phyloP scores from a whole-genome alignment of 1,140 invertebrate genomes.

The Acromyrmex heyeri region DNA sequence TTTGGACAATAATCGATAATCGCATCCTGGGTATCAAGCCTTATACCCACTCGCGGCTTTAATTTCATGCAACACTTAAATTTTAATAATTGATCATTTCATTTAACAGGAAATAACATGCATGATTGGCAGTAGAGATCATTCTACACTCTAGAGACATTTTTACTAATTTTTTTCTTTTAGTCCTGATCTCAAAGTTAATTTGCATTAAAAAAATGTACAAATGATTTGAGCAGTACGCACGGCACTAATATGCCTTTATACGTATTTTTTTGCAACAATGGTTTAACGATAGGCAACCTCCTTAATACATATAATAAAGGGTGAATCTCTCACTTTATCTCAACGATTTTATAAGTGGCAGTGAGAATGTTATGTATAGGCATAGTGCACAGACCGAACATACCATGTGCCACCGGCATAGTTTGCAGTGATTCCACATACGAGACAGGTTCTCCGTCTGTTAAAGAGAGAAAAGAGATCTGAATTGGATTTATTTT shows the following conservation, averaged over 20 bases:
- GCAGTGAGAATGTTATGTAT: constrained; percentile 39
- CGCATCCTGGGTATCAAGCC: background rate
- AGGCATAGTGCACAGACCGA: background rate
- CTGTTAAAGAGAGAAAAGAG: too few relatives aligned
- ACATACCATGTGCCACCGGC: too few relatives aligned
- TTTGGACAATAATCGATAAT: background rate
- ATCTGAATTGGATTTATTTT: too few relatives aligned
- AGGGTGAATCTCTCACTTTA: constrained; percentile 8
- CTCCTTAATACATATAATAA: constrained; percentile 22
- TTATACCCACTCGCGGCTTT: background rate
- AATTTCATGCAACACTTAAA: constrained; percentile 3
- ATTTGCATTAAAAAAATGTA: constrained; percentile 71
- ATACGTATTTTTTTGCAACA: constrained; percentile 64
- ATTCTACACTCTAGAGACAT: constrained; percentile 4
- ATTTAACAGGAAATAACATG: constrained; percentile 34
- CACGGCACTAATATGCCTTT: constrained; percentile 59
- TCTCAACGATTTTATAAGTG: constrained; percentile 20
- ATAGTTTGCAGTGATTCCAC: too few relatives aligned
- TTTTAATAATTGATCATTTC: constrained; percentile 18
- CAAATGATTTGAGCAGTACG: constrained; percentile 72
- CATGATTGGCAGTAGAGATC: constrained; percentile 42
- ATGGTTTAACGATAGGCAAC: constrained; percentile 54
- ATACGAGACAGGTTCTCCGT: too few relatives aligned
- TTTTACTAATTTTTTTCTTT: constrained; percentile 5
- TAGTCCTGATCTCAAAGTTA: constrained; percentile 32